Percentiles rank a stretch among this genome's conserved stretches.
Conservation (phyloP, 2,888 invertebrate species). For the Strigamia crassipes region DNA sequence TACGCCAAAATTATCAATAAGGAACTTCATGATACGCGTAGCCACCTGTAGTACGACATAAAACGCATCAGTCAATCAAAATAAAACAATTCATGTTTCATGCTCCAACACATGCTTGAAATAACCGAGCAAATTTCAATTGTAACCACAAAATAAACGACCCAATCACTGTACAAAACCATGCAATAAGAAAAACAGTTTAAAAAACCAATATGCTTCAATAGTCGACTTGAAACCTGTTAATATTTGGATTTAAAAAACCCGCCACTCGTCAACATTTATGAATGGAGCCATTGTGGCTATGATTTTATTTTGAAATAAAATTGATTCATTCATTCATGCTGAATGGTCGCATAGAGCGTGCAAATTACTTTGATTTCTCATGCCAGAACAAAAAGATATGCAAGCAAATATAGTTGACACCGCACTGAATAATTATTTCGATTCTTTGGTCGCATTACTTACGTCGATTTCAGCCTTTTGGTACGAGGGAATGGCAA, state of each 20-base stretch:
- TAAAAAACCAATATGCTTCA: neutral
- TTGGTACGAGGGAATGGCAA: conserved; percentile 51
- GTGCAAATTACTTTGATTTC: conserved; percentile 20
- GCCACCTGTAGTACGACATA: conserved; percentile 70
- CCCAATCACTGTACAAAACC: neutral
- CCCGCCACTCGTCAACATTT: neutral
- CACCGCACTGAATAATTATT: neutral
- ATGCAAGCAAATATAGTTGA: neutral
- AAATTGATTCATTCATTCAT: neutral
- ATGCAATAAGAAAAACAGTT: neutral
- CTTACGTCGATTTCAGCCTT: conserved; percentile 76
- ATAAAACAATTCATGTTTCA: neutral
- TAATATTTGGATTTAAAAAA: neutral
- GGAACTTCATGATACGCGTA: conserved; percentile 92
- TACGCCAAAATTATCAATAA: conserved; percentile 96
- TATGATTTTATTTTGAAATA: neutral
- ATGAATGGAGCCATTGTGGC: neutral
- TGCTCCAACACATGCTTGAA: neutral
- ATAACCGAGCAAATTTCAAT: neutral
- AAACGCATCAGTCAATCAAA: neutral
- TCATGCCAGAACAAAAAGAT: conserved; percentile 7
- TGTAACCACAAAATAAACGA: neutral
- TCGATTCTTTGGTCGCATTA: conserved; percentile 56
- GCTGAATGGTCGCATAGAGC: neutral
- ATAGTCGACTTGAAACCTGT: neutral